Conservation (phyloP, 2,113 vertebrate species). For the Onychostruthus taczanowskii region DNA sequence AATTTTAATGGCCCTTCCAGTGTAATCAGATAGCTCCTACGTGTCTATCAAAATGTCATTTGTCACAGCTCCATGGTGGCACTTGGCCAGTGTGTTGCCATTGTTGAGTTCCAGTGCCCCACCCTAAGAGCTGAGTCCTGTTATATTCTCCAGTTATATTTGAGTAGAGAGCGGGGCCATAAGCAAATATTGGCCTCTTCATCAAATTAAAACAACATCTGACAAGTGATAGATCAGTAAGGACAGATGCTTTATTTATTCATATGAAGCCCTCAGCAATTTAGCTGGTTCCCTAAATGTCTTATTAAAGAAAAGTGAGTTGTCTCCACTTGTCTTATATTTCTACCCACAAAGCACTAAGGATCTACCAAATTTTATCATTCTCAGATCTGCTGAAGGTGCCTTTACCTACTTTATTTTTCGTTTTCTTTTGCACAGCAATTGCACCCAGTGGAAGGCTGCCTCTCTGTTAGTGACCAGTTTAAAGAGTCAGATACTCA, state of each 20-base stretch:
- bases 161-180: background rate
- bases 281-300: background rate
- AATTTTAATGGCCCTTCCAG: background rate
- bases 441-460: background rate
- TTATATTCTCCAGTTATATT: background rate
- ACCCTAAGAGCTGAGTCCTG: background rate
- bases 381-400: background rate
- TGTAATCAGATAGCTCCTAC: background rate
- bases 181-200: background rate
- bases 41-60: background rate
- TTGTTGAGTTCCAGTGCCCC: background rate
- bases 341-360: background rate
- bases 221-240: conserved; percentile 17
- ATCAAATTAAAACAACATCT: conserved; percentile 27
- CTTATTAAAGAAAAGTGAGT: background rate
- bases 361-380: background rate
- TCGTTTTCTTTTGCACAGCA: background rate
- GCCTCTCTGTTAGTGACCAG: background rate
- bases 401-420: background rate
- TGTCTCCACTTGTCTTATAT: background rate
- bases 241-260: conserved; percentile 40
- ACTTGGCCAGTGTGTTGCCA: background rate
- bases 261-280: conserved; percentile 28
- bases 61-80: background rate
- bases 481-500: background rate